Evolutionary conservation across 2,113 vertebrate genomes (phyloP).

Genomic region (Charadrius vociferus): DNA sequence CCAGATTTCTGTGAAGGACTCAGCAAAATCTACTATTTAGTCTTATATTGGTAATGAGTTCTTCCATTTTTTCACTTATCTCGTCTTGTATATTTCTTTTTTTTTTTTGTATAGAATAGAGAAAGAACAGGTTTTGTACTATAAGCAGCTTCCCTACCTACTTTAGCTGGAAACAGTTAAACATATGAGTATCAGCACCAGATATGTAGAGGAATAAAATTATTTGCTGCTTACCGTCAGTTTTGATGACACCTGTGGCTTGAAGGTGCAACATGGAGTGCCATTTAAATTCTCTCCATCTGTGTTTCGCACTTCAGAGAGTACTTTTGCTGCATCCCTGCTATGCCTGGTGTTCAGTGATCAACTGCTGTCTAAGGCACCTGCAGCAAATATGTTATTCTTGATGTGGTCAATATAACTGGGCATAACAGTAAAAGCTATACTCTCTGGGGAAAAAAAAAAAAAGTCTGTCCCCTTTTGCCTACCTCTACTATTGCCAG

Average conservation of each 20-base stretch:
- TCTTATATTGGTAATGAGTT: background rate
- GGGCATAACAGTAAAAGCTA: background rate
- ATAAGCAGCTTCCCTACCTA: background rate
- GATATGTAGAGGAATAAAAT: background rate
- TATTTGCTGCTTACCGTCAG: background rate
- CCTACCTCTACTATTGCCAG: background rate
- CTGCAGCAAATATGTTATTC: background rate
- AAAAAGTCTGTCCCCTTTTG: background rate
- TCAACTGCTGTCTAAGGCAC: background rate
- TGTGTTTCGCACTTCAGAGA: background rate
- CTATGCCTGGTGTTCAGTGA: background rate
- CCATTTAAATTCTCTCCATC: background rate
- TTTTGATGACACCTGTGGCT: background rate
- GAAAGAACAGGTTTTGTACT: background rate
- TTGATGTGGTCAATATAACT: background rate
- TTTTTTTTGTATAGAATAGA: background rate
- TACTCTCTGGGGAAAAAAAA: rapidly evolving
- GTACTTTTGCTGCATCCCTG: background rate
- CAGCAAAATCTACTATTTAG: background rate
- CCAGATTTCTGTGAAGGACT: background rate
- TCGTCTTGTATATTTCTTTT: background rate
- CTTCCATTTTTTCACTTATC: background rate
- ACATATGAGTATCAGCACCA: background rate
- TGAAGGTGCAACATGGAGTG: background rate
- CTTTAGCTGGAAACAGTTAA: background rate